Evolutionary conservation across 2,113 vertebrate genomes (phyloP), one percentile per base, ranked within the genome.

Genomic region (Mesoclemmys tuberculata): DNA sequence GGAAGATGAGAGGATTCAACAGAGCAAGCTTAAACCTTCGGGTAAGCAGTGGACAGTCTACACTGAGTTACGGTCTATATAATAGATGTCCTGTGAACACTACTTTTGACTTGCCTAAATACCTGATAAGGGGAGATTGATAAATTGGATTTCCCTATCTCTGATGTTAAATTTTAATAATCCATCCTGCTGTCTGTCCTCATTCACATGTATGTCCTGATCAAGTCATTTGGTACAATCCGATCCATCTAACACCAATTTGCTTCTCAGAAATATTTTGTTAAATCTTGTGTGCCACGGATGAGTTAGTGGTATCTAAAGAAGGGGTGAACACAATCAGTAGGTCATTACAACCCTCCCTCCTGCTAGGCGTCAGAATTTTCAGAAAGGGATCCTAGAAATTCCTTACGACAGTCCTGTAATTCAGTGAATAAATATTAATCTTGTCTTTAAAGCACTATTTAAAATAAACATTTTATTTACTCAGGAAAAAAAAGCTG

Each of bases 201-300:
- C 29, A 61, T 29, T 31, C 56, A 61, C 56, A 61, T 61, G 56
- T 5, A 61, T 61, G 27, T 61, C 4, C 27, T 13, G 11, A 11
- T 61, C 56, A 61, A 61, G 56, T 61, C 27, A 29, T 31, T 61
- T 61, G 21, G 31, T 3, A 44, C 2, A 41, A 2, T 77, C 18
- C 86, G 2, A 11, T 38, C 4, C 24, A 87, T 27, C 6, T 52
- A 7, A 21, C 68, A 46, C 1, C 1, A 44, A 6, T 90, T 55
- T 87, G 4, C 7, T 52, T 88, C 9, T 90, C 35, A 80, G 78
- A 84, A 93, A 82, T 1, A 0, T 84, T 51, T 0, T 0, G 2
- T 2, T 2, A 12, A 1, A 2, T 90, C 80, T 54, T 8, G 35
- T 38, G 8, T 16, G 80, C 3, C 2, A 64, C 79, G 26, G 84